Conservation (phyloP, 1,140 invertebrate species). For the Zaprionus ornatus region DNA sequence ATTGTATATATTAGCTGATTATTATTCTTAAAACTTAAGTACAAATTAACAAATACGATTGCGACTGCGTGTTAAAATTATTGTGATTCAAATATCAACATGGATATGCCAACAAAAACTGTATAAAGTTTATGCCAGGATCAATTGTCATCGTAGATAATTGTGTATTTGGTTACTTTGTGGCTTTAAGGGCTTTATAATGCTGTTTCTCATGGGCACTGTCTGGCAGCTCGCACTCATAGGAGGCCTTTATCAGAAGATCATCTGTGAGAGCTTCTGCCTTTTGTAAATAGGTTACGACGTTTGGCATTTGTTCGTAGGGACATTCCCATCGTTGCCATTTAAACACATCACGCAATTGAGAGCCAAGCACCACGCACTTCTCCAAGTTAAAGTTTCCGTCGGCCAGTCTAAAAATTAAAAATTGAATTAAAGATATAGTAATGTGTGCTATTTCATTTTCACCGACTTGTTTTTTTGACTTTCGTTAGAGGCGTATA, state of each 20-base stretch:
- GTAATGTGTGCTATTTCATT: background rate
- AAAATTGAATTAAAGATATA: constrained; percentile 33
- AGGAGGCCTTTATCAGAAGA: constrained; percentile 91
- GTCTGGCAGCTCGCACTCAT: constrained; percentile 93
- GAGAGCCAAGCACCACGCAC: constrained; percentile 93
- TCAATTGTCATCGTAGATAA: constrained; percentile 35
- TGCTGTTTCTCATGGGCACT: constrained; percentile 92
- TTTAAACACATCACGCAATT: constrained; percentile 92
- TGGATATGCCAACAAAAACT: constrained; percentile 55
- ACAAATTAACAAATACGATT: constrained; percentile 72
- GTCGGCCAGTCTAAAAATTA: constrained; percentile 87
- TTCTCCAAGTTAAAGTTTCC: constrained; percentile 94
- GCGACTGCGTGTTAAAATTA: constrained; percentile 54
- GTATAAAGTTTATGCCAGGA: constrained; percentile 49
- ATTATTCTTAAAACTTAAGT: constrained; percentile 63
- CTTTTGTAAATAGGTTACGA: constrained; percentile 91
- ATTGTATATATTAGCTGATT: constrained; percentile 40
- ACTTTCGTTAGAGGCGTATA: constrained; percentile 94
- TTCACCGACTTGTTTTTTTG: constrained; percentile 77
- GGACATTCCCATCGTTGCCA: constrained; percentile 94
- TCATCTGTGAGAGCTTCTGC: constrained; percentile 92
- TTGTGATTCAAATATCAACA: constrained; percentile 29
- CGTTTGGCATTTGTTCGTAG: constrained; percentile 90
- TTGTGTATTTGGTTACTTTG: constrained; percentile 54
- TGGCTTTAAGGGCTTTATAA: constrained; percentile 90